Conservation (phyloP, 2,888 invertebrate species). For the Dynastes tityus region DNA sequence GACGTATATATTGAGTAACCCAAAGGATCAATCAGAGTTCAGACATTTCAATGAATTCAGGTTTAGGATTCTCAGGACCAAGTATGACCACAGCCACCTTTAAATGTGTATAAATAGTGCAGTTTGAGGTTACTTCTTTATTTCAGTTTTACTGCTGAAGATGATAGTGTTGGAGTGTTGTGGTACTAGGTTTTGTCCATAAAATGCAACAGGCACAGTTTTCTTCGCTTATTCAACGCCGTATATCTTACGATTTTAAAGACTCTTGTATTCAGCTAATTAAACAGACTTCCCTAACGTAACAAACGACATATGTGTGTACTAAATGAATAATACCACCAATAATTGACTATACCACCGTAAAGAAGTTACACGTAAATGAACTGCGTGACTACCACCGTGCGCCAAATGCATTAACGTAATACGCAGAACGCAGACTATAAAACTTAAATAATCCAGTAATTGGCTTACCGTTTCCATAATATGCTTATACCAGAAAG, state of each 20-base stretch:
- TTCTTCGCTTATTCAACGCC: neutral
- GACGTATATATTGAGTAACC: no score
- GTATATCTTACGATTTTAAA: neutral
- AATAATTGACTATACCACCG: neutral
- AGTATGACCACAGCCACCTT: neutral
- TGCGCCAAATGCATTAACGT: neutral
- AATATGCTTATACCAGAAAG: slow-evolving; percentile 7
- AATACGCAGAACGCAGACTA: neutral
- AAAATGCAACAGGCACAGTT: neutral
- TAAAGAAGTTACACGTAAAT: neutral
- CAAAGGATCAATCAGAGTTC: neutral
- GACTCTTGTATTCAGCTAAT: neutral
- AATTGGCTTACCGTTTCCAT: neutral
- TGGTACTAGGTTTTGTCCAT: no score
- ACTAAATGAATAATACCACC: neutral
- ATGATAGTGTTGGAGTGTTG: no score
- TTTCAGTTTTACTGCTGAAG: no score
- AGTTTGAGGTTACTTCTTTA: no score
- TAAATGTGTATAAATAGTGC: no score
- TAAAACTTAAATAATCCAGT: neutral
- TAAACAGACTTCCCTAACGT: neutral
- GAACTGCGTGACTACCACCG: neutral
- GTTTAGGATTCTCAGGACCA: neutral
- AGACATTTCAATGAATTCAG: neutral
- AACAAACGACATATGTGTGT: neutral